Evolutionary conservation across 2,797 vertebrate genomes (phyloP).

Genomic region (Poeciliopsis paucimaculata): DNA sequence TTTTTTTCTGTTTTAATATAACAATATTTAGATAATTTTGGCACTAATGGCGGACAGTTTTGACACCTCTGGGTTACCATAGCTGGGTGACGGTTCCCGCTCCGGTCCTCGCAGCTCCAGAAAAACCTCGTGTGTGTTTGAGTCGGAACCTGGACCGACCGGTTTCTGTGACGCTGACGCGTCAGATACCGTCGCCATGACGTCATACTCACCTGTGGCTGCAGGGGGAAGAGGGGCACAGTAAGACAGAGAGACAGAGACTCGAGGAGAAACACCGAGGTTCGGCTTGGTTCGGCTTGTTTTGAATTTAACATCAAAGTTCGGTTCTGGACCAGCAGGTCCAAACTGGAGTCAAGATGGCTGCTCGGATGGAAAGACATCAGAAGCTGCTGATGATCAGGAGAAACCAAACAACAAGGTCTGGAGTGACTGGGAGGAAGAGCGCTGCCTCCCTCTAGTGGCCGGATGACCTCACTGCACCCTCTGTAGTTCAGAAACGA

Average conservation of each 20-base stretch:
- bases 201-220: slow-evolving; percentile 34
- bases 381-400: background rate
- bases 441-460: slow-evolving; percentile 5
- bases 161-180: slow-evolving; percentile 59
- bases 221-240: background rate
- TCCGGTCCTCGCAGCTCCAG: background rate
- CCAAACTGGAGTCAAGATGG: background rate
- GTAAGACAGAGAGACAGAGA: background rate
- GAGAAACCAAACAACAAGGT: background rate
- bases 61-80: background rate
- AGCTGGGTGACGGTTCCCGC: background rate
- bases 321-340: background rate
- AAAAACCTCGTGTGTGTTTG: background rate
- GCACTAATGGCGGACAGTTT: background rate
- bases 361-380: background rate
- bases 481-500: too few species aligned
- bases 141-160: slow-evolving; percentile 40
- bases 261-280: background rate
- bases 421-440: background rate
- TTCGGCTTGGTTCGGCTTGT: too few species aligned
- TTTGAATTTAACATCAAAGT: background rate
- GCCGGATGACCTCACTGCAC: background rate
- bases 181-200: slow-evolving; percentile 37
- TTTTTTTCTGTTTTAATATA: background rate
- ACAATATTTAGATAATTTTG: background rate